Evolutionary conservation across 2,888 invertebrate species (phyloP).

Genomic region (Sesamia inferens): DNA sequence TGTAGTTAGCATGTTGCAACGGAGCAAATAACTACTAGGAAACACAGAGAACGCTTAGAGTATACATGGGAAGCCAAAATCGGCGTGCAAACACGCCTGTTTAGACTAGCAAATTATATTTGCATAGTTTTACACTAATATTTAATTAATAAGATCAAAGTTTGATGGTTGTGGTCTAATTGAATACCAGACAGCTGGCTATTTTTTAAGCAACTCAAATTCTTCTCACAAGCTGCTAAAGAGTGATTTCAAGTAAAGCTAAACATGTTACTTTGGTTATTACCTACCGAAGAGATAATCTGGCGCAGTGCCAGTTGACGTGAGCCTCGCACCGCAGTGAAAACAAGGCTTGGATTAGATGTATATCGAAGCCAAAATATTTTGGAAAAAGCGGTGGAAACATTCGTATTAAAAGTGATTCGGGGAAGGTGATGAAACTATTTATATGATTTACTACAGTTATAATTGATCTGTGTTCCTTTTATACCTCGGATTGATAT

Average conservation of each 20-base stretch:
- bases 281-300: constrained; percentile 33
- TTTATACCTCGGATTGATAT: background rate
- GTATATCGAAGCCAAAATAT: constrained; percentile 5
- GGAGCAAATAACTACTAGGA: constrained; percentile 18
- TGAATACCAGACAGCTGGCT: background rate
- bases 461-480: background rate
- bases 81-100: constrained; percentile 26
- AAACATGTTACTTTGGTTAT: constrained; percentile 30
- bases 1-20: constrained; percentile 24
- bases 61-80: constrained; percentile 27
- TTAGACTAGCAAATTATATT: constrained; percentile 32
- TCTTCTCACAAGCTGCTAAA: constrained; percentile 4
- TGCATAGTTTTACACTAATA: constrained; percentile 13
- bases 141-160: constrained; percentile 7
- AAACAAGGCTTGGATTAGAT: constrained; percentile 20
- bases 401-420: background rate
- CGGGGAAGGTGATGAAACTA: background rate
- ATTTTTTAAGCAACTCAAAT: background rate
- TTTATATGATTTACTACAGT: background rate
- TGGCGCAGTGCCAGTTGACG: constrained; percentile 39
- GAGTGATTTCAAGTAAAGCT: constrained; percentile 6
- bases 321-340: constrained; percentile 18
- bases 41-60: constrained; percentile 6
- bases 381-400: background rate
- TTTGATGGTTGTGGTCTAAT: background rate